phyloP scores from a whole-genome alignment of 2,888 invertebrate genomes.

The Platycheirus rosarum region DNA sequence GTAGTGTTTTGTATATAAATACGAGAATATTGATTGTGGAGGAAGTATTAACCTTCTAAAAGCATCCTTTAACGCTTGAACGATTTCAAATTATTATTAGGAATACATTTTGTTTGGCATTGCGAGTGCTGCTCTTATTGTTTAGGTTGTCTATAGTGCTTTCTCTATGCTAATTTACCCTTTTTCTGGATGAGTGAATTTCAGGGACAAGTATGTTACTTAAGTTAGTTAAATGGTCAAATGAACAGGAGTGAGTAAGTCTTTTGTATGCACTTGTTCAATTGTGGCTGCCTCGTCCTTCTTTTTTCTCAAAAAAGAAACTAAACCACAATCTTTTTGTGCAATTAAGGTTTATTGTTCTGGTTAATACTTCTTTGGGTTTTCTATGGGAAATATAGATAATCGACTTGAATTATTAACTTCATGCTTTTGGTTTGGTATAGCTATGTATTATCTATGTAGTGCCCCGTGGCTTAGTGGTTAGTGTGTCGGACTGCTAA shows the following conservation, averaged over 20 bases:
- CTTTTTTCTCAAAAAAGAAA: too few relatives aligned
- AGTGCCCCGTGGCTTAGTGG: too few relatives aligned
- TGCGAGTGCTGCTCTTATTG: conserved; percentile 14
- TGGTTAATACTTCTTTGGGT: too few relatives aligned
- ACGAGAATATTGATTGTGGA: background rate
- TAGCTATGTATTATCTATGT: too few relatives aligned
- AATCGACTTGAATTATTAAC: too few relatives aligned
- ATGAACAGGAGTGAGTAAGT: background rate
- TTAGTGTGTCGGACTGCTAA: too few relatives aligned
- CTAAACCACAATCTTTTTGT: too few relatives aligned
- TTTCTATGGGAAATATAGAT: too few relatives aligned
- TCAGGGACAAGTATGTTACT: background rate
- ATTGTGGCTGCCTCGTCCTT: too few relatives aligned
- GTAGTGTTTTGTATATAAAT: conserved; percentile 9
- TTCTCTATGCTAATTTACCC: conserved; percentile 16
- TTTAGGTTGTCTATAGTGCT: conserved; percentile 3
- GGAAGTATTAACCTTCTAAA: conserved; percentile 53
- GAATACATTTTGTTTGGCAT: conserved; percentile 42
- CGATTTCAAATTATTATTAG: conserved; percentile 57
- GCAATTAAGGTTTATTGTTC: too few relatives aligned
- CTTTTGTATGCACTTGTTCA: too few relatives aligned
- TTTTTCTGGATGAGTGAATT: conserved; percentile 25
- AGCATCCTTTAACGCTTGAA: conserved; percentile 57
- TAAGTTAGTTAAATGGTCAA: background rate
- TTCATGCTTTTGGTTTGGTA: too few relatives aligned